These are phyloP conservation scores for Indri indri DNA, from an alignment of 2,113 vertebrate species.

Conservation along the genomic window DNA sequence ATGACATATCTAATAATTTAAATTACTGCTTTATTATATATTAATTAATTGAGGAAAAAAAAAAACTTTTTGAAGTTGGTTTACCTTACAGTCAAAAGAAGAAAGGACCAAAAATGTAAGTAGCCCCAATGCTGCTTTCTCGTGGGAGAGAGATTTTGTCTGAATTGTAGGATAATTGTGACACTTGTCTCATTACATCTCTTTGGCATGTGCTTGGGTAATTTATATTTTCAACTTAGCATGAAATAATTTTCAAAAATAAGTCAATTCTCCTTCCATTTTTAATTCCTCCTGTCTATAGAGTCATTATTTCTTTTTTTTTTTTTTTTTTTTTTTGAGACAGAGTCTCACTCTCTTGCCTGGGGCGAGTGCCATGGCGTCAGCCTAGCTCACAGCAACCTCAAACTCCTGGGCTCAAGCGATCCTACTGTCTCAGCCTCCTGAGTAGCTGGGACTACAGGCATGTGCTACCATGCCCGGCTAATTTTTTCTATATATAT, in stretches of 20 bases:
- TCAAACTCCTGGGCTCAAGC: no score
- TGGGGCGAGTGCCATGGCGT: no score
- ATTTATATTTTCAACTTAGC: slow-evolving; percentile 8
- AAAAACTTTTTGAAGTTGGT: background rate
- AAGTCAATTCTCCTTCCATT: background rate
- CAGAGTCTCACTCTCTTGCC: no score
- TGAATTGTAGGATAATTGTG: background rate
- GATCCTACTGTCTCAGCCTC: no score
- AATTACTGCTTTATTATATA: background rate
- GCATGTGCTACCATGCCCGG: no score
- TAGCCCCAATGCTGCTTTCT: background rate
- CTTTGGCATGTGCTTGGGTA: background rate
- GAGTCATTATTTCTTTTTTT: slow-evolving; percentile 14
- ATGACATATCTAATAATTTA: background rate
- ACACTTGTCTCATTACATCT: background rate
- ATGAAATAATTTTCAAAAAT: slow-evolving; percentile 44
- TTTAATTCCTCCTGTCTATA: background rate
- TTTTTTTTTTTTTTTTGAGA: no score
- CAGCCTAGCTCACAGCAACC: no score
- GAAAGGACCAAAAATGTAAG: background rate
- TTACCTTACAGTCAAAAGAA: slow-evolving; percentile 25
- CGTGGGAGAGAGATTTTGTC: background rate
- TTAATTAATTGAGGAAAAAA: no score
- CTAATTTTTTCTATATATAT: no score
- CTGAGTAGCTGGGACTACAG: no score